Conservation (phyloP, 2,113 vertebrate species). For the Malurus melanocephalus region DNA sequence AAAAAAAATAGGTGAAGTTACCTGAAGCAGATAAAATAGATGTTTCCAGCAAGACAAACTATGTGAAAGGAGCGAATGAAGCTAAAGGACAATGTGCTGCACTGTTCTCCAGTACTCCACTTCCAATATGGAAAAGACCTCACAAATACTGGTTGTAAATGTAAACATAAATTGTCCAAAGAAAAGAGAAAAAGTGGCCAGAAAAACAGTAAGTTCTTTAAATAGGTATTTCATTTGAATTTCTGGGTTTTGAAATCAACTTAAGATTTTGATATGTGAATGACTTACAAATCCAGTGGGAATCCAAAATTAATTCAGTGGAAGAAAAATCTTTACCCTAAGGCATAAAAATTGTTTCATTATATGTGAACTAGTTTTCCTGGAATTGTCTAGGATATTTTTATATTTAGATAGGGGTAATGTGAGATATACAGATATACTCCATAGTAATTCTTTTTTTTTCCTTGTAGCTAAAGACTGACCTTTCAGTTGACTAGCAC, state of each 20-base stretch:
- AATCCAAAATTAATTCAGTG: not conserved
- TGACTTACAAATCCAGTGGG: not conserved
- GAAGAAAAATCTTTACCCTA: not conserved
- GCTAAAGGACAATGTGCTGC: not conserved
- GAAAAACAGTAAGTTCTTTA: not conserved
- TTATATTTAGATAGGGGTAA: not conserved
- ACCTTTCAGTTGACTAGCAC: not conserved
- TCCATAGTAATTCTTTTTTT: not conserved
- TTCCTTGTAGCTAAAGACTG: not conserved
- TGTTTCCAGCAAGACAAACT: not conserved
- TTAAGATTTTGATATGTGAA: not conserved
- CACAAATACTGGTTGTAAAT: not conserved
- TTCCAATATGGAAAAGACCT: not conserved
- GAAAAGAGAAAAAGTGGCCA: not conserved
- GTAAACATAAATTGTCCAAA: not conserved
- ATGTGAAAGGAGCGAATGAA: not conserved
- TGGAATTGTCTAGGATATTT: not conserved
- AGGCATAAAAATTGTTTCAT: not conserved
- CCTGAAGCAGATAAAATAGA: not conserved
- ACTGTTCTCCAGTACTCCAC: not conserved
- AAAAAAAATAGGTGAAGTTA: not conserved
- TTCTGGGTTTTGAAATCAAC: slow-evolving; percentile 9
- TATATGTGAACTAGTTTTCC: not conserved
- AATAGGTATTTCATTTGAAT: not conserved
- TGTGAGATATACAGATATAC: not conserved